A percentile compares a stretch with the other conserved stretches of the same genome.
phyloP scores from a whole-genome alignment of 2,797 vertebrate species.

The Buceros bicornis region DNA sequence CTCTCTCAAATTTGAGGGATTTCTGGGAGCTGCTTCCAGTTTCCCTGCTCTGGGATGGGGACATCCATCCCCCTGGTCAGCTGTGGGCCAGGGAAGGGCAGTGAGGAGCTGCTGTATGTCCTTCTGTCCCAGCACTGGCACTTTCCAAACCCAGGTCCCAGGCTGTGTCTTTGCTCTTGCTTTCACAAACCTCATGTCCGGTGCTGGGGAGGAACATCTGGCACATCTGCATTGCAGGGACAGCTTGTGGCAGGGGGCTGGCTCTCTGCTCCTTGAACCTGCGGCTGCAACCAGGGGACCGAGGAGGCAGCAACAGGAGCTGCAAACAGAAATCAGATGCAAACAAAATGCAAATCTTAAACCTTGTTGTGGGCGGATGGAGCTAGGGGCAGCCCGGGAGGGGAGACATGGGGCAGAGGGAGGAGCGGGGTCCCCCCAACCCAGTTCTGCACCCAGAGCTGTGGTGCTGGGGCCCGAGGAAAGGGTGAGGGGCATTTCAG shows the following conservation, averaged over 20 bases:
- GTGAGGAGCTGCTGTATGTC: fast-evolving
- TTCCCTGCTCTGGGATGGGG: neutral
- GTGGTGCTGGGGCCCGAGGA: neutral
- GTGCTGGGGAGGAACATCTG: neutral
- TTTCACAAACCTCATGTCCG: fast-evolving
- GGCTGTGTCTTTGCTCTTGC: neutral
- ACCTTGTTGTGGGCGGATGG: fast-evolving
- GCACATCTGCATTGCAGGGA: neutral
- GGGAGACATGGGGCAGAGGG: neutral
- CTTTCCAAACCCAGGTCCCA: fast-evolving
- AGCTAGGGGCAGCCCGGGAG: neutral
- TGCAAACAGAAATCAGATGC: neutral
- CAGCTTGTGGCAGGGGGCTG: fast-evolving
- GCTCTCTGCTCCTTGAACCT: neutral
- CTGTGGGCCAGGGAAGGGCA: neutral
- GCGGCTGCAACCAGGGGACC: neutral
- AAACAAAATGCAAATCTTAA: neutral
- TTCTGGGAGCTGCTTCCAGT: neutral
- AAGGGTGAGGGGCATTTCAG: fast-evolving
- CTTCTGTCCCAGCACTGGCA: fast-evolving
- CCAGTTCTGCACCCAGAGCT: neutral
- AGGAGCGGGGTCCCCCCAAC: neutral
- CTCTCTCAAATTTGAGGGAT: neutral
- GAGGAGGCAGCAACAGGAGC: neutral
- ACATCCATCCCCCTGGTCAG: fast-evolving